Conservation (phyloP, 2,113 vertebrate genomes). For the Laterallus jamaicensis region DNA sequence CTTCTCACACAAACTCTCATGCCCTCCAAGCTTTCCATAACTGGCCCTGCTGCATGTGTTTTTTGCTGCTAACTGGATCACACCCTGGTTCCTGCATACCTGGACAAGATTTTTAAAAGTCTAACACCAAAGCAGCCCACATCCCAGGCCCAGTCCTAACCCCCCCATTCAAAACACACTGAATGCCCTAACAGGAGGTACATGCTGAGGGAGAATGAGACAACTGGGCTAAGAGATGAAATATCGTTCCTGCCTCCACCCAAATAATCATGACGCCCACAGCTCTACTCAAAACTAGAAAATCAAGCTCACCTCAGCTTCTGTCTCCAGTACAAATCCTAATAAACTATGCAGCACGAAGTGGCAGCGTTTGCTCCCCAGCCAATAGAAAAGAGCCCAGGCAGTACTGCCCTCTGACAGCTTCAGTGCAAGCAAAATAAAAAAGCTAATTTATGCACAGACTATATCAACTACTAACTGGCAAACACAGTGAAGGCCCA, state of each 20-base stretch:
- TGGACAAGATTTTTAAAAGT: not conserved
- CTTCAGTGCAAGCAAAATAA: not conserved
- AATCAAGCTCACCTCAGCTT: slow-evolving; percentile 64
- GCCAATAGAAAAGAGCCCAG: not conserved
- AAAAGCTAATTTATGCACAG: not conserved
- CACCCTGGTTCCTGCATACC: not conserved
- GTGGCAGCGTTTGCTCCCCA: slow-evolving; percentile 4
- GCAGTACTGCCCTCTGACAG: not conserved
- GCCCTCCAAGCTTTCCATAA: not conserved
- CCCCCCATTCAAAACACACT: not conserved
- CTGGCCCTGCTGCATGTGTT: not conserved
- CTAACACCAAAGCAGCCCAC: not conserved
- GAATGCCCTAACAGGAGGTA: not conserved
- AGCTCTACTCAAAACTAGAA: slow-evolving; percentile 58
- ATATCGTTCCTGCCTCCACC: slow-evolving; percentile 62
- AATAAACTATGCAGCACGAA: slow-evolving; percentile 20
- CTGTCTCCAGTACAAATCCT: slow-evolving; percentile 30
- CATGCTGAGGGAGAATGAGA: slow-evolving; percentile 1
- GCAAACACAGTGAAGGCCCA: not conserved
- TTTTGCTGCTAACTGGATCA: not conserved
- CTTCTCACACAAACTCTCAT: not conserved
- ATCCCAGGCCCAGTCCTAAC: not conserved
- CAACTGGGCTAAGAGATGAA: slow-evolving; percentile 30
- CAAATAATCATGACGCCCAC: slow-evolving; percentile 60
- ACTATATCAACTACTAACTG: not conserved